phyloP scores from a whole-genome alignment of 1,140 invertebrate genomes.

The Caenorhabditis latens region DNA sequence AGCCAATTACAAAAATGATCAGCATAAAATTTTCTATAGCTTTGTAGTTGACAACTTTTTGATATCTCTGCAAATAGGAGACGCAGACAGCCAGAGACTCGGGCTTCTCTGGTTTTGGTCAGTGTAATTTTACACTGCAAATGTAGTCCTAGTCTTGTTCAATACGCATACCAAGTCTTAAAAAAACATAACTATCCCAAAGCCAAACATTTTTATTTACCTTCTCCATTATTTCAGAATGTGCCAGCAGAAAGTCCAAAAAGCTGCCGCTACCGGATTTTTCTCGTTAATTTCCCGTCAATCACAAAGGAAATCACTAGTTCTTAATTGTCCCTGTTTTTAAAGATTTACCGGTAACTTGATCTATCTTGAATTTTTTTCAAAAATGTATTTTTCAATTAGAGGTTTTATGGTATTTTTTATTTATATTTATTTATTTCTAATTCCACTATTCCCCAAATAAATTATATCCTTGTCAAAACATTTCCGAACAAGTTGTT shows the following conservation, averaged over 20 bases:
- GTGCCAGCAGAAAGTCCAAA: not conserved
- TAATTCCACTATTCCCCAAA: too few relatives aligned
- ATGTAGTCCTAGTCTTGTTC: too few relatives aligned
- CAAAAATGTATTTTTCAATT: too few relatives aligned
- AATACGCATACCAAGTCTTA: too few relatives aligned
- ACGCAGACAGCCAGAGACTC: too few relatives aligned
- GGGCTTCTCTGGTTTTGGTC: too few relatives aligned
- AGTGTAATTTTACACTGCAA: too few relatives aligned
- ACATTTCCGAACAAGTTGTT: not conserved
- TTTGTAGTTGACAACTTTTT: too few relatives aligned
- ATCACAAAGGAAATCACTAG: not conserved
- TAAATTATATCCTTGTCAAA: not conserved
- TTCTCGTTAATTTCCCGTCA: not conserved
- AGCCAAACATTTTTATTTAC: too few relatives aligned
- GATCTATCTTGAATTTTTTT: not conserved
- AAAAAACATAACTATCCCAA: not conserved
- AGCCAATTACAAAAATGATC: too few relatives aligned
- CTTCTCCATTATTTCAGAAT: not conserved
- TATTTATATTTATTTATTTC: not conserved
- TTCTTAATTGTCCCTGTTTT: not conserved
- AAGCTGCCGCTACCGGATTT: not conserved
- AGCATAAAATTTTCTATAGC: too few relatives aligned
- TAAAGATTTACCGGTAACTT: not conserved
- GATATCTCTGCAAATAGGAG: too few relatives aligned
- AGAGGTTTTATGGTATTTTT: not conserved